phyloP scores from a whole-genome alignment of 2,113 vertebrate genomes.

The Trichechus manatus region DNA sequence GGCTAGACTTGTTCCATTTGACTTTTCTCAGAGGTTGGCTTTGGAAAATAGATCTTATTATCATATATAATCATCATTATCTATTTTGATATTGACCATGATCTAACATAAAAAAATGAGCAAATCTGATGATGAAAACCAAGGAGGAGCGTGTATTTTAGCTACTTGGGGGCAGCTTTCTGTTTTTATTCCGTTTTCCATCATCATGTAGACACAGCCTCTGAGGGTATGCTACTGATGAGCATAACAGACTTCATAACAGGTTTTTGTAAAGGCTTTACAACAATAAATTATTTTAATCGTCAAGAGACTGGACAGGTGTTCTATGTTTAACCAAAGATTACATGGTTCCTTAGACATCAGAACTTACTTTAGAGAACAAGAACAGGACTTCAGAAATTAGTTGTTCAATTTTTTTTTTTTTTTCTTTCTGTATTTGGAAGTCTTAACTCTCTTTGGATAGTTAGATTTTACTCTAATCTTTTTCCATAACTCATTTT shows the following conservation, averaged over 20 bases:
- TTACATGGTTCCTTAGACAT: background rate
- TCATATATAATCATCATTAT: background rate
- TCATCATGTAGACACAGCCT: background rate
- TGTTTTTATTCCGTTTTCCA: background rate
- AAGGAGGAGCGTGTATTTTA: background rate
- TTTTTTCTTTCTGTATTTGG: background rate
- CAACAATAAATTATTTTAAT: constrained; percentile 23
- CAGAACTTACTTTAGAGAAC: background rate
- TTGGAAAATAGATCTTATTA: background rate
- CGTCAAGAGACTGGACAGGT: constrained; percentile 6
- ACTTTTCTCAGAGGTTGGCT: background rate
- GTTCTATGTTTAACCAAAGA: constrained; percentile 30
- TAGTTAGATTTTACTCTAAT: background rate
- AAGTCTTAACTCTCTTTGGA: background rate
- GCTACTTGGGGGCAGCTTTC: background rate
- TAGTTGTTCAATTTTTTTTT: background rate
- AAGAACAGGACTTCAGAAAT: background rate
- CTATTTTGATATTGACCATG: background rate
- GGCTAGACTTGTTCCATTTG: background rate
- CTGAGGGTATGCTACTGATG: background rate
- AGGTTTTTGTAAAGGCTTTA: background rate
- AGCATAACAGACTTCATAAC: background rate
- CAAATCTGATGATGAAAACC: background rate
- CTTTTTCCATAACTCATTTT: constrained; percentile 26
- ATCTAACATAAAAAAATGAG: background rate